A percentile compares a stretch with the other conserved stretches of the same genome.
phyloP scores from a whole-genome alignment of 2,797 vertebrate genomes.

The Chloroceryle inda region DNA sequence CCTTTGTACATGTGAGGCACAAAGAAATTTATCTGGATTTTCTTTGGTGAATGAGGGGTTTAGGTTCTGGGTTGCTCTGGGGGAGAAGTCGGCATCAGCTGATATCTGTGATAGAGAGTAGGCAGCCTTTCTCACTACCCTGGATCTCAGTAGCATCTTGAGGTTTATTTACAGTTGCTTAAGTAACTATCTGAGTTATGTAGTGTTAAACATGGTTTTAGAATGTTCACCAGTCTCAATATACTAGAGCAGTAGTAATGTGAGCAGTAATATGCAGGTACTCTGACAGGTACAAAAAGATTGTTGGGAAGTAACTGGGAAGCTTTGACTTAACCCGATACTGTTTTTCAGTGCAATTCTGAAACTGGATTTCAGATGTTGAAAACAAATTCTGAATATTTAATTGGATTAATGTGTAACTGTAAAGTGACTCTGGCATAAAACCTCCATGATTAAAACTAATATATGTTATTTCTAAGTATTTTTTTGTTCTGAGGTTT shows the following conservation, averaged over 20 bases:
- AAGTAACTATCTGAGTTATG: not conserved
- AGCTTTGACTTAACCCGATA: not conserved
- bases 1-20: not conserved
- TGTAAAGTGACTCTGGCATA: not conserved
- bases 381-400: not conserved
- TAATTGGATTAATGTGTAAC: not conserved
- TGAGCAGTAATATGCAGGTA: not conserved
- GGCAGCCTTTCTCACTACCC: conserved; percentile 21
- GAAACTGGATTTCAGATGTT: not conserved
- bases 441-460: not conserved
- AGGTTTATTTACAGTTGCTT: conserved; percentile 8
- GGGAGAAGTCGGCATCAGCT: conserved; percentile 1
- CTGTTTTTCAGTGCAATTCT: not conserved
- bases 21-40: not conserved
- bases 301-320: not conserved
- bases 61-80: not conserved
- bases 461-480: not conserved
- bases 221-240: not conserved
- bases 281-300: not conserved
- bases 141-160: not conserved
- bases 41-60: not conserved
- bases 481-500: not conserved
- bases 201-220: not conserved
- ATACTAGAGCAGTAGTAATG: not conserved
- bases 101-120: not conserved